A percentile compares a stretch with the other conserved stretches of the same genome.
These are phyloP conservation scores for Loxodonta africana DNA, from an alignment of 2,113 vertebrate genomes.

Conservation along the genomic window DNA sequence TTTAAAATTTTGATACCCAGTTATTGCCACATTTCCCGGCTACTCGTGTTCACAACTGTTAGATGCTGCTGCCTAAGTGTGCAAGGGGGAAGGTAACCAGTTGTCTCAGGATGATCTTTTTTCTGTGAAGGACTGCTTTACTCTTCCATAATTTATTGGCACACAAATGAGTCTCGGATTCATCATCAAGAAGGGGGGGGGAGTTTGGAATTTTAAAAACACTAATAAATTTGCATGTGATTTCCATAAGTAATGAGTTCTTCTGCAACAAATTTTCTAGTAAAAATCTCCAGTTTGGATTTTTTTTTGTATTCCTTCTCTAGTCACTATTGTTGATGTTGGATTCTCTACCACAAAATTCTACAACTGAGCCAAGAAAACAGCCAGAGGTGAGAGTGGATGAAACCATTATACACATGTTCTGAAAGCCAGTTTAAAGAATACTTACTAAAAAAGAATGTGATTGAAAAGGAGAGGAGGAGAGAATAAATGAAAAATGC, in stretches of 20 bases:
- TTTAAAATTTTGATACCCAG: neutral
- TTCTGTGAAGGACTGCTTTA: neutral
- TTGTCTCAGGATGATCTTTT: neutral
- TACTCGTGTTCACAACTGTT: neutral
- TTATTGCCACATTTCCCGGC: neutral
- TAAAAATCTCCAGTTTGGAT: neutral
- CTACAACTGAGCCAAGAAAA: neutral
- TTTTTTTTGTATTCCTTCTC: neutral
- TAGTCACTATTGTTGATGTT: neutral
- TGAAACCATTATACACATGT: neutral
- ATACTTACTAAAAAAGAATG: neutral
- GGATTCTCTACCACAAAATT: neutral
- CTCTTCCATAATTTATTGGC: neutral
- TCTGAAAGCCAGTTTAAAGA: neutral
- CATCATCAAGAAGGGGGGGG: neutral
- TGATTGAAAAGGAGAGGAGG: neutral
- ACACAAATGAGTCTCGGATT: neutral
- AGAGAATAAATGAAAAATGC: neutral
- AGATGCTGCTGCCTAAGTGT: neutral
- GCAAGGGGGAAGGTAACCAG: neutral
- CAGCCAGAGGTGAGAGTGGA: neutral
- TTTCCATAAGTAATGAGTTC: constrained; percentile 21
- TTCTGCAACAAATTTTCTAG: neutral
- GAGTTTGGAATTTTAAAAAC: neutral
- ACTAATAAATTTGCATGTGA: neutral